Conservation (phyloP, 53 echinoderm and acorn worm species). For the Holothuria leucospilota region DNA sequence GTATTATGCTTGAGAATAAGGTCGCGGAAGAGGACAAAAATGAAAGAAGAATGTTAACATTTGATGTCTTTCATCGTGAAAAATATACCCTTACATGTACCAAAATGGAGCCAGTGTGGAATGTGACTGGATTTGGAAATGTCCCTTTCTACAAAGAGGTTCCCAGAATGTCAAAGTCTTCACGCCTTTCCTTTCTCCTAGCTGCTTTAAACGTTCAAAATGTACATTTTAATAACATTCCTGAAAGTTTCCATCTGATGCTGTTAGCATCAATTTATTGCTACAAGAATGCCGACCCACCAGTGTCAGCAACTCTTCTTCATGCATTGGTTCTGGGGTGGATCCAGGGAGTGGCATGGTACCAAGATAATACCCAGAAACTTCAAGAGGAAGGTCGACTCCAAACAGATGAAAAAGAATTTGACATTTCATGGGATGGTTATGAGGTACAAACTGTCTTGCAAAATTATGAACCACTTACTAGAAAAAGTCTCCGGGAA, state of each 20-base stretch:
- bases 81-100: neutral
- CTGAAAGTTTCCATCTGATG: neutral
- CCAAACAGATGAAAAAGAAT: neutral
- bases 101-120: conserved; percentile 39
- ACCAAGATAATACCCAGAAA: too few species aligned
- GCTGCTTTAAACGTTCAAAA: neutral
- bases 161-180: conserved; percentile 55
- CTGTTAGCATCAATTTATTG: neutral
- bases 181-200: conserved; percentile 46
- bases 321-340: neutral
- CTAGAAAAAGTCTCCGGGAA: neutral
- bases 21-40: neutral
- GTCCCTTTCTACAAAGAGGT: conserved; percentile 53
- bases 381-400: too few species aligned
- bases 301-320: neutral
- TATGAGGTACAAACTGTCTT: conserved; percentile 21
- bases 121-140: conserved; percentile 37
- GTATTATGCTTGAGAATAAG: conserved; percentile 46
- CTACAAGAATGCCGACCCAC: neutral
- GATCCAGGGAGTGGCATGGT: neutral
- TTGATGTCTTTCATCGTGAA: neutral
- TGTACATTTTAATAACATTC: neutral
- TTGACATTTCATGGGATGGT: neutral
- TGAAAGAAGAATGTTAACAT: neutral
- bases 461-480: conserved; percentile 41